Percentiles rank a stretch among this genome's conserved stretches.
Conservation (phyloP, 2,113 vertebrate genomes). For the Oreochromis spilurus region DNA sequence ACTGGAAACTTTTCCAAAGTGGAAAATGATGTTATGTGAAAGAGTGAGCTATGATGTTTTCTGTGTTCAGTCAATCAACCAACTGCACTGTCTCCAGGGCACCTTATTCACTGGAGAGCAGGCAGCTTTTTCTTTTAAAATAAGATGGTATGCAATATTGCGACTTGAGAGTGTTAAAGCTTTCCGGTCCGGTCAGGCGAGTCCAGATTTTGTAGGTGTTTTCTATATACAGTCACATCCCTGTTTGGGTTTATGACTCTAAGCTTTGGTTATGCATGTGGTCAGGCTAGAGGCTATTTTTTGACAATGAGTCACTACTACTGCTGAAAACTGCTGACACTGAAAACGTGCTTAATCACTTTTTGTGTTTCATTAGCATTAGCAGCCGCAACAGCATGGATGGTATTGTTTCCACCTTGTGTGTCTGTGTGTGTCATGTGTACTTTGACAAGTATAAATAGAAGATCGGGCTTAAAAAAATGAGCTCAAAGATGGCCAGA, state of each 20-base stretch:
- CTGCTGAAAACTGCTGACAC: background rate
- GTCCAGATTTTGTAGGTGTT: background rate
- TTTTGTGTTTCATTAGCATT: background rate
- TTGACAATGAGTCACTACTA: background rate
- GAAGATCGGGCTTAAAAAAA: background rate
- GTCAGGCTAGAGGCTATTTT: background rate
- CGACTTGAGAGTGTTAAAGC: background rate
- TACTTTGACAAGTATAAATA: background rate
- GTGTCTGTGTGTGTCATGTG: background rate
- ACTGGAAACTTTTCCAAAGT: background rate
- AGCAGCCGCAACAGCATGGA: fast-evolving
- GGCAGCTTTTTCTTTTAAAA: background rate
- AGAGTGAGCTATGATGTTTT: background rate
- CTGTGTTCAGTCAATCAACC: slow-evolving; percentile 21
- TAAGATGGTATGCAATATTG: background rate
- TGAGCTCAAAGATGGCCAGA: background rate
- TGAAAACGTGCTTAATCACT: background rate
- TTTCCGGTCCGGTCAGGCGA: background rate
- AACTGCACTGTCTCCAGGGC: background rate
- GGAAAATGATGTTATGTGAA: background rate
- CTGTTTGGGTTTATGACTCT: background rate
- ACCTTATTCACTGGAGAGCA: background rate
- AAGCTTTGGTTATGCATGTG: background rate
- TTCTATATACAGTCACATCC: background rate
- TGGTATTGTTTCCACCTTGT: background rate